Evolutionary conservation across 2,888 invertebrate genomes (phyloP).

Genomic region (Eustalomyia histrio): DNA sequence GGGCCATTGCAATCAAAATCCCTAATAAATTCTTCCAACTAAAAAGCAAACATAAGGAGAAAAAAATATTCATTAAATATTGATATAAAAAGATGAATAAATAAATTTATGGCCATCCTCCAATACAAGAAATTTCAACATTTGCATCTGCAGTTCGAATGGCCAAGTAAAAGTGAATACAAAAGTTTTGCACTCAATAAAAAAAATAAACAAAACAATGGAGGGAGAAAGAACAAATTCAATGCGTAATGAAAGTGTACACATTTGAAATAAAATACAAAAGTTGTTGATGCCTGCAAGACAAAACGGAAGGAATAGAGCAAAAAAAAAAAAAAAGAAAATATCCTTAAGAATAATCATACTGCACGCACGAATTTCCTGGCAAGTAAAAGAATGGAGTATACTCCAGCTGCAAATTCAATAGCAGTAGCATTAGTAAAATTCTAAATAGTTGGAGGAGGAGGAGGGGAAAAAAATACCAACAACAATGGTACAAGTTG

Average conservation of each 20-base stretch:
- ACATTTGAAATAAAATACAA: background rate
- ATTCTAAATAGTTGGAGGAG: slow-evolving; percentile 1
- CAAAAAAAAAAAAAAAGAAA: too few species aligned
- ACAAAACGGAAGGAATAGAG: background rate
- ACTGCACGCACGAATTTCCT: background rate
- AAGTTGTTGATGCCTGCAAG: background rate
- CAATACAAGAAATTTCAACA: background rate
- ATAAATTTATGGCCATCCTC: background rate
- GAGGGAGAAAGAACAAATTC: background rate
- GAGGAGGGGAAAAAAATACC: slow-evolving; percentile 5
- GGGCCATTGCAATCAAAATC: slow-evolving; percentile 89
- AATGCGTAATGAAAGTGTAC: slow-evolving; percentile 19
- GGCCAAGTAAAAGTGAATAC: background rate
- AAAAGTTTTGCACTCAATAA: slow-evolving; percentile 9
- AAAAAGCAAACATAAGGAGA: slow-evolving; percentile 6
- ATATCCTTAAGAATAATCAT: background rate
- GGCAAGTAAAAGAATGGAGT: background rate
- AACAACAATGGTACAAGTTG: slow-evolving; percentile 31
- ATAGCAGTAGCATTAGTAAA: slow-evolving; percentile 20
- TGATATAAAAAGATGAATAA: background rate
- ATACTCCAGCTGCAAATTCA: slow-evolving; percentile 25
- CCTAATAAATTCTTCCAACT: slow-evolving; percentile 83
- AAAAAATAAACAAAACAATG: slow-evolving; percentile 5
- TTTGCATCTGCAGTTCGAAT: background rate
- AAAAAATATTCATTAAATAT: background rate